phyloP scores from a whole-genome alignment of 2,797 vertebrate species.

The Pangasius larnaudii region DNA sequence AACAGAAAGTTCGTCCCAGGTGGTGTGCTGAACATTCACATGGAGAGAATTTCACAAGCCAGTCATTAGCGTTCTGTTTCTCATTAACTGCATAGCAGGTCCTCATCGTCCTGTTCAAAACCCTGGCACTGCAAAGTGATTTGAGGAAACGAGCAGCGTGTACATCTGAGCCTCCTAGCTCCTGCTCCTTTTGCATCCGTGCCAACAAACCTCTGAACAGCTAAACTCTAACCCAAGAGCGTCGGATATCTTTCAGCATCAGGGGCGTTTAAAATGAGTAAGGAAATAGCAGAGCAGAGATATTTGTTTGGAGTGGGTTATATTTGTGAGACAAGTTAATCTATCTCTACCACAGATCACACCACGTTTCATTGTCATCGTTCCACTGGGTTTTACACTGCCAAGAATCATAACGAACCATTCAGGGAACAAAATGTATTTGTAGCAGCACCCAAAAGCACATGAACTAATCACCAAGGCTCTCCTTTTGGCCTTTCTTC shows the following conservation, averaged over 20 bases:
- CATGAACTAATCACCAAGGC: neutral
- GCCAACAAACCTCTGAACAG: neutral
- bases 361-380: neutral
- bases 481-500: neutral
- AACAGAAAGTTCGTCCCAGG: neutral
- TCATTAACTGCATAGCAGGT: conserved; percentile 21
- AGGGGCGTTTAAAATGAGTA: neutral
- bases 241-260: no score
- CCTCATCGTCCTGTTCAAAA: neutral
- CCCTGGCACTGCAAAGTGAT: conserved; percentile 16
- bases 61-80: conserved; percentile 2
- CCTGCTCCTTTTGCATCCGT: neutral
- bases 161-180: neutral
- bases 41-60: neutral
- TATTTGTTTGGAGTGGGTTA: neutral
- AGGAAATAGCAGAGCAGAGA: neutral
- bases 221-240: neutral
- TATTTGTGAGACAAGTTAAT: neutral
- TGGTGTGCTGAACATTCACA: neutral
- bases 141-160: neutral
- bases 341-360: neutral
- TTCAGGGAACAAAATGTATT: neutral
- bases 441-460: neutral
- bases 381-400: neutral
- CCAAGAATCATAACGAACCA: neutral